Base-by-base conservation (phyloP, 2,888 invertebrate species). In the Elegia similella region DNA sequence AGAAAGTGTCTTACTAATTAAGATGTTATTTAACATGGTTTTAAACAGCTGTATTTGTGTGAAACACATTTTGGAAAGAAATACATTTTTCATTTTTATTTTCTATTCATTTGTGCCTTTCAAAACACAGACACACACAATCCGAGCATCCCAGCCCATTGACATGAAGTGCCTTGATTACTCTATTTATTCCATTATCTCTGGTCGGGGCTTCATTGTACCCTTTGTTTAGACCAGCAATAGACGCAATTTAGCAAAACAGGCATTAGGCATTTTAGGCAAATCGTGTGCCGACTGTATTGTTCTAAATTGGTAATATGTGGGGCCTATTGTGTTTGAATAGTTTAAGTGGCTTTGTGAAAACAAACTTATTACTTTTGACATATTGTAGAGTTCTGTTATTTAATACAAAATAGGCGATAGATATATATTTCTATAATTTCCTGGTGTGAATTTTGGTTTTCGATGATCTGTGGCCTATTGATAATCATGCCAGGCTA, bases 141-240 rank as follows among this genome's bases (percentile, higher is more conserved):
- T 44, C 32, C 53, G 54, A 55, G 1, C 15, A 34, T 67, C 55
- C 62, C 61, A 73, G 70, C 74, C 76, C 78, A 69, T 74, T 72
- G 73, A 62, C 67, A 66, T 83, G 88, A 87, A 90, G 88, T 87
- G 85, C 80, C 73, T 82, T 90, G 88, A 91, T 90, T 89, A 89
- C 87, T 82, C 88, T 82, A 88, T 88, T 90, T 90, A 90, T 89
- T 90, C 87, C 88, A 90, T 91, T 89, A 90, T 76, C 78, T 75
- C 74, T 67, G 84, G 32, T 34, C 16, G 34, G 17, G 50, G 38
- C 34, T 50, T 12, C 29, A 50, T 50, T 50, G 50, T 50, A 8
- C 50, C 50, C 50, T 50, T 50, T 50, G 50, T 50, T 50, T 50
- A 50, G 8, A 13, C 2, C 15, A 50, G 46, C 16, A 46, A 13